Evolutionary conservation across 2,797 vertebrate species (phyloP).

Genomic region (Erithacus rubecula): DNA sequence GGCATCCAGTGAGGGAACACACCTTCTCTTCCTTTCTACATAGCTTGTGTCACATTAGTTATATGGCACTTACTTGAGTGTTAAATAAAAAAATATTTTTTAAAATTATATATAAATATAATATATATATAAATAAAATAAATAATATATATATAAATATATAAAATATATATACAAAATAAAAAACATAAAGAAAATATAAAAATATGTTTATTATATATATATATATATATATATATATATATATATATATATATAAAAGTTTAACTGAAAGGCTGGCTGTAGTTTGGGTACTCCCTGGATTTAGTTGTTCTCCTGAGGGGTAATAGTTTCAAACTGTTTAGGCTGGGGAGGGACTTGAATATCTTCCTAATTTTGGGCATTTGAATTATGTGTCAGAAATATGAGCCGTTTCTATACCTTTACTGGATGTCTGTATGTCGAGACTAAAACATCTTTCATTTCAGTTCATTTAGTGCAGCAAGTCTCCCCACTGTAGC

Average conservation of each 20-base stretch:
- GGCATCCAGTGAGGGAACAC: too few species aligned
- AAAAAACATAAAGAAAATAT: too few species aligned
- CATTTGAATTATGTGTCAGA: neutral
- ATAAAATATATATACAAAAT: too few species aligned
- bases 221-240: neutral
- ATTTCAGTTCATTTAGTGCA: slow-evolving; percentile 26
- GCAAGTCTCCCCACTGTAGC: slow-evolving; percentile 1
- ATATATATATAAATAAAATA: too few species aligned
- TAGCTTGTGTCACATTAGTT: too few species aligned
- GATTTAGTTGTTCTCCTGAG: neutral
- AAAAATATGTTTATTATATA: too few species aligned
- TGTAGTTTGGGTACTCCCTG: neutral
- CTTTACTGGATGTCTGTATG: neutral
- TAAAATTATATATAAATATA: too few species aligned
- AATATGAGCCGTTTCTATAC: neutral
- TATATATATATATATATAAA: neutral
- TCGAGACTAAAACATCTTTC: slow-evolving; percentile 26
- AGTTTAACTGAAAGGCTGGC: neutral
- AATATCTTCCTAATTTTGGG: fast-evolving
- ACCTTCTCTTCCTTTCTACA: too few species aligned
- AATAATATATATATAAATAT: too few species aligned
- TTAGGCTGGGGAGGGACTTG: neutral
- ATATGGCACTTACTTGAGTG: too few species aligned
- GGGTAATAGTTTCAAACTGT: neutral
- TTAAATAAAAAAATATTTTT: too few species aligned